Evolutionary conservation across 2,888 invertebrate genomes (phyloP), one percentile per base, ranked within the genome.

Genomic region (Meghimatium bilineatum): DNA sequence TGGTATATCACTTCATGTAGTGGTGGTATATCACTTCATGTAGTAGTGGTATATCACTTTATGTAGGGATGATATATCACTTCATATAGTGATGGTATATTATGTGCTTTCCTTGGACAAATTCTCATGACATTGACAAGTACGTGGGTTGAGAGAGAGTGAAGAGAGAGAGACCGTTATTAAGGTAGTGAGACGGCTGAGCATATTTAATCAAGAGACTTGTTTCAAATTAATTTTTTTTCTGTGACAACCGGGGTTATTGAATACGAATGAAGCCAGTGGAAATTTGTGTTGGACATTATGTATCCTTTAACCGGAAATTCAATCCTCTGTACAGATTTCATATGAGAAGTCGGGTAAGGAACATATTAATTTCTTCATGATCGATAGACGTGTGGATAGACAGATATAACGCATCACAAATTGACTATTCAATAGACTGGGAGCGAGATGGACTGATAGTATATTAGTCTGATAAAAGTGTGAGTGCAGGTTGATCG

Each of bases 381-480:
- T n/a, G 60, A n/a, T 23, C 26, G 60, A n/a, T n/a, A 8, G 60
- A n/a, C 60, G 1, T 10, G 60, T 12, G 6, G 60, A 63, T 63
- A 63, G 60, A 63, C 60, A 63, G 12, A 63, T 6, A n/a, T 2
- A n/a, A n/a, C 1, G 56, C 20, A 20, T 20, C 12, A 12, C 20
- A 56, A 23, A 20, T 12, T 17, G 56, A 63, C 1, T 63, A n/a
- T n/a, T 63, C n/a, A n/a, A n/a, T 63, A 63, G n/a, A n/a, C 8
- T 5, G 12, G 56, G 3, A 3, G 23, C 3, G 56, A 5, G 23
- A 23, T 23, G 23, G 23, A 56, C 23, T 56, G 23, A 23, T 20
- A 56, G 56, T 23, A 23, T 69, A 56, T 69, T 38, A 38, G 69
- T 69, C 29, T 32, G 38, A n/a, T 75, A 60, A 49, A 77, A n/a